These are phyloP conservation scores for Nymphalis polychloros DNA, from an alignment of 2,888 invertebrate genomes.

Conservation along the genomic window DNA sequence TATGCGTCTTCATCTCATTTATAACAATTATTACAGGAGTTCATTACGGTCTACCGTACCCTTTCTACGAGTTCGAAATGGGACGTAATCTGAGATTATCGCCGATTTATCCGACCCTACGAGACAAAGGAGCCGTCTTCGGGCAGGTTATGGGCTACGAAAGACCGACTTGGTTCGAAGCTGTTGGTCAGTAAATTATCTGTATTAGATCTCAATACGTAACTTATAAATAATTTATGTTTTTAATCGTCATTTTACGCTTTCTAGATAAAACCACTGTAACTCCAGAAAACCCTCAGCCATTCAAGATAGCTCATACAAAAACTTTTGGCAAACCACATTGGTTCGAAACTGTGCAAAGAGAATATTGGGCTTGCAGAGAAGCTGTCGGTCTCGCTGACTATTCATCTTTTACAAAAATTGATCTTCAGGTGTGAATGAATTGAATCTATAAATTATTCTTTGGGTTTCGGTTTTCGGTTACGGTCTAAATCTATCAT, in stretches of 20 bases:
- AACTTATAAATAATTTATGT: background rate
- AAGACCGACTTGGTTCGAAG: constrained; percentile 94
- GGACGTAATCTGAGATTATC: constrained; percentile 96
- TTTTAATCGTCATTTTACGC: background rate
- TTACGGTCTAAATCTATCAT: constrained; percentile 5
- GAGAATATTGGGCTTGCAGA: constrained; percentile 96
- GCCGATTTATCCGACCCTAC: constrained; percentile 95
- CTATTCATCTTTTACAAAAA: constrained; percentile 98
- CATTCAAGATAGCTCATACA: constrained; percentile 88
- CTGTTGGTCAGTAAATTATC: constrained; percentile 52
- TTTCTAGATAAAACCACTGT: constrained; percentile 61
- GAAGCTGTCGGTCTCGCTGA: constrained; percentile 96
- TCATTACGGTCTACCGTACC: constrained; percentile 91
- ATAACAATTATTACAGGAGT: constrained; percentile 66
- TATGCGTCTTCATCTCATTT: background rate
- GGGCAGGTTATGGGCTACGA: constrained; percentile 99
- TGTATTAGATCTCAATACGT: background rate
- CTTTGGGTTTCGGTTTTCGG: no score
- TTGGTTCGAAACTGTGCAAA: constrained; percentile 94
- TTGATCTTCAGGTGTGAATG: constrained; percentile 91
- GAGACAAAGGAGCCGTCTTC: constrained; percentile 96
- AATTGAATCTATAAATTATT: background rate
- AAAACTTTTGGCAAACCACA: constrained; percentile 94
- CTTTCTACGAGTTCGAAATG: constrained; percentile 92
- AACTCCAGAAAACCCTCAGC: constrained; percentile 50